Conservation (phyloP, 2,888 invertebrate species). For the Loripinus fragilis region DNA sequence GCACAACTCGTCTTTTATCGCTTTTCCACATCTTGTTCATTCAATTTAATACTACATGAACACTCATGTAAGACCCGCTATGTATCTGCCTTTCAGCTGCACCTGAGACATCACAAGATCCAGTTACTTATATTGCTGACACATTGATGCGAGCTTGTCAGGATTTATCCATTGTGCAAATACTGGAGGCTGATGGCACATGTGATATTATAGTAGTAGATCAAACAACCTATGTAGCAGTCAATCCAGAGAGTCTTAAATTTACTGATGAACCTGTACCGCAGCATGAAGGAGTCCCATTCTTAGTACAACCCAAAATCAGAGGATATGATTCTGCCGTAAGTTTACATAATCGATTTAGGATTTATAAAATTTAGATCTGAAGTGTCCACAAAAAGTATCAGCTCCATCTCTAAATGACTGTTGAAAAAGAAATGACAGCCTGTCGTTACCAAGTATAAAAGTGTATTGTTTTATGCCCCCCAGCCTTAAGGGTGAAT, state of each 20-base stretch:
- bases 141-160: conserved; percentile 21
- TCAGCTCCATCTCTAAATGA: too few species aligned
- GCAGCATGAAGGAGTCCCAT: conserved; percentile 46
- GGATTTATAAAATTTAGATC: too few species aligned
- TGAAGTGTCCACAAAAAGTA: too few species aligned
- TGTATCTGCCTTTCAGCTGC: conserved; percentile 15
- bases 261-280: conserved; percentile 17
- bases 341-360: too few species aligned
- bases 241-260: conserved; percentile 27
- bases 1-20: too few species aligned
- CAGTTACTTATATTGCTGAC: background rate
- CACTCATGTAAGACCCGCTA: too few species aligned
- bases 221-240: conserved; percentile 18
- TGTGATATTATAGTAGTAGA: conserved; percentile 26
- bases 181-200: background rate
- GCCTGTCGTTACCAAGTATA: too few species aligned
- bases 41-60: too few species aligned
- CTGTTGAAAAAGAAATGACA: too few species aligned
- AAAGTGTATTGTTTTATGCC: too few species aligned
- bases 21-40: too few species aligned
- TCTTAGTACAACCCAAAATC: conserved; percentile 45
- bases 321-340: conserved; percentile 48
- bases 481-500: too few species aligned
- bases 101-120: background rate
- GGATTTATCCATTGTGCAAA: background rate